These are phyloP conservation scores for Hyla sarda DNA, from an alignment of 2,113 vertebrate genomes.

Conservation along the genomic window DNA sequence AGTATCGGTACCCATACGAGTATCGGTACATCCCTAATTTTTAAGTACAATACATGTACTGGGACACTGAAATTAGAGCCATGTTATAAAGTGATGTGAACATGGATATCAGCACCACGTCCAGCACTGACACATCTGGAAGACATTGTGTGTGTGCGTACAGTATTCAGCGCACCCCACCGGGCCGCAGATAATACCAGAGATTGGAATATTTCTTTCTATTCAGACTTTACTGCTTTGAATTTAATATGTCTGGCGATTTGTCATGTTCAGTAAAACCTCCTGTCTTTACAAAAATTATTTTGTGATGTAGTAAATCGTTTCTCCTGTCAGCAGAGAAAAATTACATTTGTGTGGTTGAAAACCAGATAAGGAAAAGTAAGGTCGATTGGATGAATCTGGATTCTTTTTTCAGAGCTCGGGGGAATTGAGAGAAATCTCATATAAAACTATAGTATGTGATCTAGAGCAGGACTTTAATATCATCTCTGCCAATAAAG, in stretches of 20 bases:
- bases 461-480: slow-evolving; percentile 4
- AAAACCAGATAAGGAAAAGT: slow-evolving; percentile 28
- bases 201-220: slow-evolving; percentile 14
- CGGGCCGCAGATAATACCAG: slow-evolving; percentile 10
- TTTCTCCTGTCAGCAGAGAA: slow-evolving; percentile 23
- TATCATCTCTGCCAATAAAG: slow-evolving; percentile 19
- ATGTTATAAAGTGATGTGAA: background rate
- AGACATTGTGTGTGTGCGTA: slow-evolving; percentile 2
- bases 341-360: slow-evolving; percentile 41
- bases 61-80: background rate
- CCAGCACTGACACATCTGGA: slow-evolving; percentile 33
- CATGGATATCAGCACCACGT: background rate
- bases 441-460: slow-evolving; percentile 24
- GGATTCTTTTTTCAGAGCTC: background rate
- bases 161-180: background rate
- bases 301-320: slow-evolving; percentile 41
- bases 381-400: slow-evolving; percentile 13
- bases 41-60: too few species aligned
- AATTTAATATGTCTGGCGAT: slow-evolving; percentile 39
- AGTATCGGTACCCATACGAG: too few species aligned
- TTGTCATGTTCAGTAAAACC: slow-evolving; percentile 50
- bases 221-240: background rate
- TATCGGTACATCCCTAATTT: too few species aligned
- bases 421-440: background rate
- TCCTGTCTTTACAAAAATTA: slow-evolving; percentile 37